A percentile compares a stretch with the other conserved stretches of the same genome.
phyloP scores from a whole-genome alignment of 2,888 invertebrate species.

The Steinernema hermaphroditum region DNA sequence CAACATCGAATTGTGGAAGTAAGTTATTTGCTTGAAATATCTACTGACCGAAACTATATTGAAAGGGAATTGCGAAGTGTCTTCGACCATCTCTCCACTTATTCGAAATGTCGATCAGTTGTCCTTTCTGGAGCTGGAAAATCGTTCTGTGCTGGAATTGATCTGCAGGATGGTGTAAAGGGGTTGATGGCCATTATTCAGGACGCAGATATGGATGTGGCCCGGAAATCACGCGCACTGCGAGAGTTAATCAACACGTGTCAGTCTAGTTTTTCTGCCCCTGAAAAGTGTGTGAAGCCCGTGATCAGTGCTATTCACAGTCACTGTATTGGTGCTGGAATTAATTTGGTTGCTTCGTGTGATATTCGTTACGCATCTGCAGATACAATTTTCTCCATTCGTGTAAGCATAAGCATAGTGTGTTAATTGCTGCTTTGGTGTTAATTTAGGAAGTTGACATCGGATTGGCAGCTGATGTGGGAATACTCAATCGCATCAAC shows the following conservation, averaged over 20 bases:
- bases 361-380: conserved; percentile 88
- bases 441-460: conserved; percentile 72
- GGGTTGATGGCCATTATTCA: conserved; percentile 17
- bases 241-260: conserved; percentile 72
- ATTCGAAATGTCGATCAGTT: conserved; percentile 82
- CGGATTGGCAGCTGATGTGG: conserved; percentile 93
- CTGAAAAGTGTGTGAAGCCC: conserved; percentile 88
- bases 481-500: conserved; percentile 89
- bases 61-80: conserved; percentile 80
- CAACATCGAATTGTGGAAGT: conserved; percentile 77
- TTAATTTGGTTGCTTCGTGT: conserved; percentile 82
- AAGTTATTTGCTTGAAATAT: conserved; percentile 32
- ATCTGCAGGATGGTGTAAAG: conserved; percentile 70
- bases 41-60: no score
- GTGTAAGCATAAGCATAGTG: conserved; percentile 69
- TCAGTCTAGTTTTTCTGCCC: conserved; percentile 79
- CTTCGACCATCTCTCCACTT: conserved; percentile 76
- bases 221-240: conserved; percentile 38
- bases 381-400: conserved; percentile 88
- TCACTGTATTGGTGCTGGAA: conserved; percentile 86
- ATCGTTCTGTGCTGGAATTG: conserved; percentile 83
- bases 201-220: conserved; percentile 38
- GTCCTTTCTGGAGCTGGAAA: conserved; percentile 84
- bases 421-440: conserved; percentile 4
- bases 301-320: conserved; percentile 84